Evolutionary conservation across 2,113 vertebrate species (phyloP), one percentile per base, ranked within the genome.

Genomic region (Ictalurus punctatus): DNA sequence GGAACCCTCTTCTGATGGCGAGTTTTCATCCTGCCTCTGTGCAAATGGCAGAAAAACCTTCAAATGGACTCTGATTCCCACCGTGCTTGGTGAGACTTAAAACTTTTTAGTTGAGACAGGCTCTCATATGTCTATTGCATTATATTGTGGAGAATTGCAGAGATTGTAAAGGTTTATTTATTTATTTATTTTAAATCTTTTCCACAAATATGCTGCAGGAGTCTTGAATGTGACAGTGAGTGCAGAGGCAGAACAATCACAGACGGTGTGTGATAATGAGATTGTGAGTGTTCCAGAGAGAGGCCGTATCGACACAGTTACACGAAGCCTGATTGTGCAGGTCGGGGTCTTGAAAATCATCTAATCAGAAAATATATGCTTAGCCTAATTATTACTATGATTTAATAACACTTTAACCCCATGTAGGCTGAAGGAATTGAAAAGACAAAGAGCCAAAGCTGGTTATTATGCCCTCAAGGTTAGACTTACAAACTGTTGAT

Each of bases 261-360:
- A 92, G 0, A 19, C 85, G 19, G 79, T 84, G 0, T 97, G 97
- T 93, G 91, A 91, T 78, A 95, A 94, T 81, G 94, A 96, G 88
- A 69, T 96, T 0, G 95, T 96, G 83, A 94, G 86, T 17, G 92
- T 94, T 0, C 96, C 96, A 30, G 93, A 95, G 14, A 95, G 94
- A 90, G 96, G 97, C 14, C 93, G 91, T 52, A 94, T 96, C 4
- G 97, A 97, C 37, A 92, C 91, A 0, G 96, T 97, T 82, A 96
- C 95, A 76, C 94, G 92, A 8, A 83, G 94, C n/a, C 94, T 97
- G 74, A 93, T 97, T 48, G 96, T 97, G 56, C 95, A 97, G 96
- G 97, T 97, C 78, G 90, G 94, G 54, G 4, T 37, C 21, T 5
- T 3, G 8, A 37, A 87, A 82, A 71, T 2, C 2, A 0, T 86